phyloP scores from a whole-genome alignment of 2,113 vertebrate genomes.

The Psilopsiagon aurifrons region DNA sequence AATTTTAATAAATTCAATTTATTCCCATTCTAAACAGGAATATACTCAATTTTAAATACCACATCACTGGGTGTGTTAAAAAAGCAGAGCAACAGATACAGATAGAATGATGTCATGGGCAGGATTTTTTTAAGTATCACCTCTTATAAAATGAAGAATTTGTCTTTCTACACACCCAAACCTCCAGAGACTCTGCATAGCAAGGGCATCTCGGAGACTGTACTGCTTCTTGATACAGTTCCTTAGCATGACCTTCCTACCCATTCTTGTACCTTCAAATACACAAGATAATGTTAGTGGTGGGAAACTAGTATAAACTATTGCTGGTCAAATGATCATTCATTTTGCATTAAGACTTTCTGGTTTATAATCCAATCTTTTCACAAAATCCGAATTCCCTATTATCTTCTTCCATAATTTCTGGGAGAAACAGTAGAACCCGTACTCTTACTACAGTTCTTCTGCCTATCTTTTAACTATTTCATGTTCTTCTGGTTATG shows the following conservation, averaged over 20 bases:
- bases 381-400: not conserved
- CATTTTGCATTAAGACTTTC: not conserved
- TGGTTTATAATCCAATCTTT: not conserved
- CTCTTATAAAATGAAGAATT: not conserved
- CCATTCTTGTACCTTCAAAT: not conserved
- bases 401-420: not conserved
- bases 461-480: not conserved
- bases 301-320: not conserved
- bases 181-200: not conserved
- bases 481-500: not conserved
- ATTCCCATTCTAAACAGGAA: not conserved
- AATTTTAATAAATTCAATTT: not conserved
- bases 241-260: not conserved
- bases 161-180: not conserved
- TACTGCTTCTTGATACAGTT: not conserved
- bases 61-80: not conserved
- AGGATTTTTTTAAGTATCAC: not conserved
- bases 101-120: not conserved
- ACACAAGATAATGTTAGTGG: not conserved
- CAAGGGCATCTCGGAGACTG: not conserved
- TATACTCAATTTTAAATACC: not conserved
- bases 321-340: not conserved
- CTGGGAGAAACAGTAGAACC: not conserved
- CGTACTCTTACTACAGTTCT: not conserved
- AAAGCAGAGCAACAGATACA: not conserved